A percentile compares a stretch with the other conserved stretches of the same genome.
Evolutionary conservation across 2,113 vertebrate species (phyloP).

Genomic region (Nasalis larvatus): DNA sequence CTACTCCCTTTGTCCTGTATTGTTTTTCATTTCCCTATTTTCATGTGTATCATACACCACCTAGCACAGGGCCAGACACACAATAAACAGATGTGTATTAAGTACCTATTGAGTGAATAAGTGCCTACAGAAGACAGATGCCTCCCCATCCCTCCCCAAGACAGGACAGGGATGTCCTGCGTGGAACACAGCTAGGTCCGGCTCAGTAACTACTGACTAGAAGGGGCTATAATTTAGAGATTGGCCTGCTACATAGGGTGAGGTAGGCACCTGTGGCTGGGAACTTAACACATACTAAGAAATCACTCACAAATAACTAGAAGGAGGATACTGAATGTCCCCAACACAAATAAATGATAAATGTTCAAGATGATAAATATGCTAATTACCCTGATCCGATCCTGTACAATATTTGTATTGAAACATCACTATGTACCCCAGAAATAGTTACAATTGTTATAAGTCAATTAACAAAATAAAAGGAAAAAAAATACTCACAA

Average conservation of each 20-base stretch:
- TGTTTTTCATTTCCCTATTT: neutral
- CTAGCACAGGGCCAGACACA: neutral
- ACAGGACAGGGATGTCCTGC: neutral
- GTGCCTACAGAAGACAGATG: neutral
- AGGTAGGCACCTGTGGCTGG: neutral
- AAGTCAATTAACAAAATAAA: neutral
- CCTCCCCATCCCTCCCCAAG: neutral
- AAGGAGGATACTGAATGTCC: neutral
- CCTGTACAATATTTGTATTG: neutral
- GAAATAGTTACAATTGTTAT: neutral
- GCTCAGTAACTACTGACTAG: neutral
- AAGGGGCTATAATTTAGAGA: neutral
- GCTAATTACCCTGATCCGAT: neutral
- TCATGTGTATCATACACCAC: neutral
- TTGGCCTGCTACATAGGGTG: neutral
- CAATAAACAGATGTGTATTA: neutral
- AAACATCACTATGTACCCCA: neutral
- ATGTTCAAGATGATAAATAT: neutral
- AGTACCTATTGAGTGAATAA: neutral
- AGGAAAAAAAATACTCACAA: neutral
- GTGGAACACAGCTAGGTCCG: neutral
- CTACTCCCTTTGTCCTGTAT: neutral
- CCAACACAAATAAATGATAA: neutral
- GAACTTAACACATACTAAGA: neutral
- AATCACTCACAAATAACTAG: neutral